Base-by-base conservation (phyloP, 2,797 vertebrate genomes). In the Melanotaenia trifasciata region DNA sequence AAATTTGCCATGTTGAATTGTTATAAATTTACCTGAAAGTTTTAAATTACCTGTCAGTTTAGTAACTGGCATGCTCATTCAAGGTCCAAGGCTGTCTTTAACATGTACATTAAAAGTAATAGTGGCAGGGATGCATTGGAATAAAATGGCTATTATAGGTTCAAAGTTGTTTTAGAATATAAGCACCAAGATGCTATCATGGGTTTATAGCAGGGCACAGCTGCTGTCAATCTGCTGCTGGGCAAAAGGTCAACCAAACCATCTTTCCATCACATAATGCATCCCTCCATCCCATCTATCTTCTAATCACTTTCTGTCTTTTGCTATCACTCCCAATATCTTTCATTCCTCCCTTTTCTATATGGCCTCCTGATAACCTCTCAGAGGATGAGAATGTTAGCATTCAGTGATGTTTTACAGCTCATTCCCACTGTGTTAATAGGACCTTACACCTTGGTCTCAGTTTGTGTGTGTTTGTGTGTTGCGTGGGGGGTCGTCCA, bases 381-480 rank as follows among this genome's bases (percentile, higher is more conserved):
- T 88, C 69, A 1, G 26, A 80, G 69, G 78, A 91, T 78, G 79
- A 83, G 79, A 86, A 90, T 84, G 86, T 89, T 85, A 84, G 80
- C 70, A 50, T 80, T 88, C 79, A 81, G 70, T 89, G 83, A 86
- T 85, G 85, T 45, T 93, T 92, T 90, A 92, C 62, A 18, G 77
- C 87, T 84, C 75, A 84, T 89, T 90, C 78, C 64, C 24, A 32
- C 74, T 80, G 43, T 18, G 35, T 77, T 85, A 81, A 63, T 74
- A 78, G 59, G 70, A 74, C 84, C 76, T 91, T 92, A 84, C 77
- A 70, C 80, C 70, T 51, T 77, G 83, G 90, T 87, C 87, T 16
- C 11, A 14, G 24, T 56, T 59, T 66, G 72, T 73, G 76, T 68
- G 64, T 79, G 70, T 66, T 36, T 66, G 50, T 58, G 58, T 73